Base-by-base conservation (phyloP, 1,140 invertebrate species). In the Pogonomyrmex californicus region DNA sequence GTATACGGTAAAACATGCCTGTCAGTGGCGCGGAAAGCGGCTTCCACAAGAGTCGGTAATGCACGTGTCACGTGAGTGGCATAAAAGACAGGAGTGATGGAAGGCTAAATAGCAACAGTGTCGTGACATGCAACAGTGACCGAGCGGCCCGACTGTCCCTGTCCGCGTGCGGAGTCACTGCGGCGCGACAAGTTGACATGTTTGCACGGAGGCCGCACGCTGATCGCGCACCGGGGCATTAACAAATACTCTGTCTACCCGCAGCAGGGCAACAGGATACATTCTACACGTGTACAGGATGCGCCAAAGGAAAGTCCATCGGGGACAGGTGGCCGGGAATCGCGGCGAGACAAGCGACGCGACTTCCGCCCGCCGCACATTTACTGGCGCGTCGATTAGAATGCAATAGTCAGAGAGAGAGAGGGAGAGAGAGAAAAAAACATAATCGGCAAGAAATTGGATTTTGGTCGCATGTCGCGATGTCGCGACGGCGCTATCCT, bases 101-200 rank as follows among this genome's bases (percentile, higher is more conserved):
- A 93, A 93, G 92, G 92, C 91, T 93, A 93, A 94, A 94, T 92
- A 91, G 92, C 91, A 87, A 91, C 89, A 87, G 86, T 87, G 83
- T 91, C 90, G 89, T 93, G 92, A 93, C 91, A 92, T 88, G 88
- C 87, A 91, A 91, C 91, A 83, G 85, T 92, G 93, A 91, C 91
- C 91, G 87, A 63, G 82, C 90, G 75, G 88, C 87, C 65, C 88
- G 86, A 91, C 91, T 92, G 85, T 92, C 89, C 83, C 86, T 76
- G 85, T 79, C 77, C 87, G 85, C 86, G 88, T 86, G 88, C 73
- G 82, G 92, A 94, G 87, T 94, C 92, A 93, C 92, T 90, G 90
- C 85, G 86, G 90, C 83, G 91, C 93, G 93, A 93, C 93, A 94
- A 93, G 91, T 93, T 93, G 93, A 94, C 93, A 92, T 93, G 93